These are phyloP conservation scores for Kradibia gibbosae DNA, from an alignment of 1,140 invertebrate species.

Conservation along the genomic window DNA sequence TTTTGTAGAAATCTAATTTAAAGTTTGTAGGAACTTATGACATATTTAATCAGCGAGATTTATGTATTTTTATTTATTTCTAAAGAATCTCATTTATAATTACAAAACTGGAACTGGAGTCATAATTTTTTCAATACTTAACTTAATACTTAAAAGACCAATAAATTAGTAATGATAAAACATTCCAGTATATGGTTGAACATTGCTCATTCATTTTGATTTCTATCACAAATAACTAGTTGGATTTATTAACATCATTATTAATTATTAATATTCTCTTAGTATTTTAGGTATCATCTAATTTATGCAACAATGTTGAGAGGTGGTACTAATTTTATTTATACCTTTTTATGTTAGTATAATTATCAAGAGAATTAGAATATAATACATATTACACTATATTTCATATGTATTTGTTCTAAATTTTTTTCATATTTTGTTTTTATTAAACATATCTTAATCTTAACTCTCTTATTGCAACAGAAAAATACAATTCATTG, in stretches of 20 bases:
- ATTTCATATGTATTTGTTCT: background rate
- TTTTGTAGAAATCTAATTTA: constrained; percentile 32
- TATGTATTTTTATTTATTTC: constrained; percentile 3
- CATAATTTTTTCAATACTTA: constrained; percentile 28
- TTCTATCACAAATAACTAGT: constrained; percentile 66
- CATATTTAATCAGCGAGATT: constrained; percentile 1
- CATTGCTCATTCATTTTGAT: constrained; percentile 47
- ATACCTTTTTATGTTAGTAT: constrained; percentile 43
- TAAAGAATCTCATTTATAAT: constrained; percentile 15
- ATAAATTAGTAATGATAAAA: constrained; percentile 30
- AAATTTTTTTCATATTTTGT: background rate
- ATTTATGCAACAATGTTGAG: constrained; percentile 26
- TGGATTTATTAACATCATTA: constrained; percentile 56
- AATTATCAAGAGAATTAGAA: constrained; percentile 53
- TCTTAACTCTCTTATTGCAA: constrained; percentile 35
- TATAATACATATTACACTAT: constrained; percentile 46
- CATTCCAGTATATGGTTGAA: constrained; percentile 19
- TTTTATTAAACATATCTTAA: background rate
- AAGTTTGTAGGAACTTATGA: constrained; percentile 20
- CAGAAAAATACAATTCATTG: constrained; percentile 37
- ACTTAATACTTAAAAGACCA: constrained; percentile 29
- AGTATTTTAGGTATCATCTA: constrained; percentile 19
- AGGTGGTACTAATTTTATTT: constrained; percentile 35
- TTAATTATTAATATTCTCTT: constrained; percentile 38
- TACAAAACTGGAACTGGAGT: constrained; percentile 26